Percentiles rank a stretch among this genome's conserved stretches.
These are phyloP conservation scores for Meandrusa payeni DNA, from an alignment of 2,888 invertebrate genomes.

Conservation along the genomic window DNA sequence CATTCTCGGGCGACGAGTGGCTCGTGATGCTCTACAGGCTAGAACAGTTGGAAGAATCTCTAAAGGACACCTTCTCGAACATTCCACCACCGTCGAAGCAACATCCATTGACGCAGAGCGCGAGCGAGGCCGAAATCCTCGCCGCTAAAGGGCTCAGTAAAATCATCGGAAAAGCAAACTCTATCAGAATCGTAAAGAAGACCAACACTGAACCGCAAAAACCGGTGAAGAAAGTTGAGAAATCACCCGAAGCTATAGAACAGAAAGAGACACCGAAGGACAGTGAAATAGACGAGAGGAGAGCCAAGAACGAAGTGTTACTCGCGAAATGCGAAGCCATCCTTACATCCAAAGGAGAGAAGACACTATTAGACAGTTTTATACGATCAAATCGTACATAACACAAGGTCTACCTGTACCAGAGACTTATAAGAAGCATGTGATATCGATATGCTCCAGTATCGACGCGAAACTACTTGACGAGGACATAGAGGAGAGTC, in stretches of 20 bases:
- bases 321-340: constrained; percentile 66
- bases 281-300: constrained; percentile 39
- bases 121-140: constrained; percentile 67
- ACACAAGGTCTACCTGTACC: constrained; percentile 64
- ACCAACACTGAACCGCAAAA: constrained; percentile 33
- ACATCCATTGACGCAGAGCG: constrained; percentile 31
- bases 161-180: constrained; percentile 61
- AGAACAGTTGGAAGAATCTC: constrained; percentile 55
- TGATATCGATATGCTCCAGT: constrained; percentile 62
- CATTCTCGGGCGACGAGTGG: constrained; percentile 65
- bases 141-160: constrained; percentile 71
- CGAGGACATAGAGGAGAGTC: constrained; percentile 52
- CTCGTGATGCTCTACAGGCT: constrained; percentile 60
- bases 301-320: constrained; percentile 51
- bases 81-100: constrained; percentile 38
- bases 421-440: constrained; percentile 65
- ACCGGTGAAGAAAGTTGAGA: constrained; percentile 34
- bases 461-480: constrained; percentile 62
- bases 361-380: constrained; percentile 59
- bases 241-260: constrained; percentile 25
- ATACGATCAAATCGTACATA: constrained; percentile 65
- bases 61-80: constrained; percentile 56
- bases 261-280: constrained; percentile 39
- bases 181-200: constrained; percentile 34
- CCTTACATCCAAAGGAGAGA: constrained; percentile 61